Conservation (phyloP, 1,140 invertebrate species). For the Drosophila kurseongensis region DNA sequence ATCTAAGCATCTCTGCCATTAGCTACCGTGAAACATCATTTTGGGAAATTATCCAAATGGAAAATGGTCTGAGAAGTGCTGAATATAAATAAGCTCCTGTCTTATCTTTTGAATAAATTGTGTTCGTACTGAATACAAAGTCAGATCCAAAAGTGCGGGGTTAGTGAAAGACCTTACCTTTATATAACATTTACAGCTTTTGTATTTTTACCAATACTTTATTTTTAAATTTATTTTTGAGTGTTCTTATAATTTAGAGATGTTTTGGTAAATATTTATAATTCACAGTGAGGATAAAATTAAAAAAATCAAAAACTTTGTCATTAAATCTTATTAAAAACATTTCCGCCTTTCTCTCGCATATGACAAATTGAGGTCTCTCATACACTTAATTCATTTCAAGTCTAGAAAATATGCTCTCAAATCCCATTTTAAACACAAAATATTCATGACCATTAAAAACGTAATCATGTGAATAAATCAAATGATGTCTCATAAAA, state of each 20-base stretch:
- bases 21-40: constrained; percentile 29
- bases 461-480: constrained; percentile 37
- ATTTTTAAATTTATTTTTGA: not conserved
- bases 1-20: constrained; percentile 10
- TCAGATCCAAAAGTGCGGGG: too few species aligned
- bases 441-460: constrained; percentile 49
- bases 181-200: too few species aligned
- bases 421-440: constrained; percentile 10
- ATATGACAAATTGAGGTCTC: not conserved
- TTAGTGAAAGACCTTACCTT: too few species aligned
- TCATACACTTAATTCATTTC: not conserved
- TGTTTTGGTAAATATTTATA: too few species aligned
- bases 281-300: too few species aligned
- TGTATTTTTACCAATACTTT: not conserved
- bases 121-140: not conserved
- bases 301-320: not conserved
- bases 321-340: not conserved
- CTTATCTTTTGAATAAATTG: constrained; percentile 5
- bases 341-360: constrained; percentile 9
- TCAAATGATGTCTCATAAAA: constrained; percentile 41
- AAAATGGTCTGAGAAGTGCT: constrained; percentile 9
- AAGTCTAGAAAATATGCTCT: constrained; percentile 10
- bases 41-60: constrained; percentile 32
- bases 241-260: too few species aligned
- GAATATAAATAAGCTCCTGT: not conserved